phyloP scores from a whole-genome alignment of 2,888 invertebrate species.

The Branchipolynoe longqiensis region DNA sequence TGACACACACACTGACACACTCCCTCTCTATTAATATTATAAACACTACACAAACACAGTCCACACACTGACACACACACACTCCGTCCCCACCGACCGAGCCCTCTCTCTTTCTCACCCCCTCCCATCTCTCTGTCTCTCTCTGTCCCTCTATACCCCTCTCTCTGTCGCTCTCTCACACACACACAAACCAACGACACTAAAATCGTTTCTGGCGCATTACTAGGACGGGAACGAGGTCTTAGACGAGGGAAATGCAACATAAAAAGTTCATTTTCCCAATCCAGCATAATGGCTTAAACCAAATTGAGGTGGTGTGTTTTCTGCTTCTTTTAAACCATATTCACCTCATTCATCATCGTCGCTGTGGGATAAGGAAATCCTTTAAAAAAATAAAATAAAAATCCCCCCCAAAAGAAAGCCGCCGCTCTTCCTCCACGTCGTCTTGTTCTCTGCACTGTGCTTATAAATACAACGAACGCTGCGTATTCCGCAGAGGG shows the following conservation, averaged over 20 bases:
- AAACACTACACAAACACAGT: too few relatives aligned
- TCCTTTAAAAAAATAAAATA: too few relatives aligned
- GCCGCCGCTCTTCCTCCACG: too few relatives aligned
- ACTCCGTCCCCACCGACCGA: too few relatives aligned
- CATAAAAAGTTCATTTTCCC: slow-evolving; percentile 9
- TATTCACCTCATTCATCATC: neutral
- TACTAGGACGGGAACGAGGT: neutral
- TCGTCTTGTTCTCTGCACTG: neutral
- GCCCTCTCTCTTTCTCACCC: too few relatives aligned
- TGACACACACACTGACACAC: too few relatives aligned
- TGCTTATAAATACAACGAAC: neutral
- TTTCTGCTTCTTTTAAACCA: neutral
- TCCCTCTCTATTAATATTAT: too few relatives aligned
- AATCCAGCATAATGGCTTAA: slow-evolving; percentile 32
- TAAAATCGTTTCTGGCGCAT: neutral
- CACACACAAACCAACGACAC: too few relatives aligned
- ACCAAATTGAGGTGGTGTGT: neutral
- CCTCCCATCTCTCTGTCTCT: too few relatives aligned
- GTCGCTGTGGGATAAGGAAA: neutral
- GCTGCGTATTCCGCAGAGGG: slow-evolving; percentile 29
- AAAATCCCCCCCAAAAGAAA: too few relatives aligned
- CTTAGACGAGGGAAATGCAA: neutral
- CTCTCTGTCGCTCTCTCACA: neutral
- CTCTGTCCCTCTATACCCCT: too few relatives aligned
- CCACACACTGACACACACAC: too few relatives aligned